phyloP scores from a whole-genome alignment of 2,113 vertebrate genomes.

The Bubalus kerabau region DNA sequence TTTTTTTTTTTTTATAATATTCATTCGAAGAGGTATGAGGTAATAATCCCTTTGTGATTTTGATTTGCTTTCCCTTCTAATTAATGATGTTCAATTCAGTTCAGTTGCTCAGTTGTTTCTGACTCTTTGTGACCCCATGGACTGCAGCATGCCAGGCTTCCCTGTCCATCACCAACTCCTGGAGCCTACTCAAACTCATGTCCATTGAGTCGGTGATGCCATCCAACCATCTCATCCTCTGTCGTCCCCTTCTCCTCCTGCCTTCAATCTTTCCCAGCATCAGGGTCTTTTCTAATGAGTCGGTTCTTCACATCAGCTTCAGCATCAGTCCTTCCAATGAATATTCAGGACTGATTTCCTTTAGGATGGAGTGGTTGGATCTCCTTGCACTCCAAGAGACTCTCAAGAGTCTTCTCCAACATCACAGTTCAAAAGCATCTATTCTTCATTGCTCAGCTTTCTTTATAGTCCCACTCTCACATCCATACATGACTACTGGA shows the following conservation, averaged over 20 bases:
- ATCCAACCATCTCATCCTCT: background rate
- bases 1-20: background rate
- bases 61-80: background rate
- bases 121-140: background rate
- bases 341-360: background rate
- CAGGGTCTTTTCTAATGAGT: background rate
- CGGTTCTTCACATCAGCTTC: background rate
- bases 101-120: background rate
- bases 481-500: background rate
- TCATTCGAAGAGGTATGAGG: background rate
- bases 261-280: background rate
- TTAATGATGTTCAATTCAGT: background rate
- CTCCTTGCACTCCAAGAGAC: background rate
- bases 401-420: background rate
- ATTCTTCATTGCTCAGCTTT: background rate
- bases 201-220: background rate
- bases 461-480: background rate
- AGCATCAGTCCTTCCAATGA: background rate
- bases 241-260: background rate
- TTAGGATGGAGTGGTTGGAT: background rate
- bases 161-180: background rate
- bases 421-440: background rate
- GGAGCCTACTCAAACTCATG: background rate
- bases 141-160: background rate
- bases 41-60: background rate